Evolutionary conservation across 2,113 vertebrate species (phyloP).

Genomic region (Cololabis saira): DNA sequence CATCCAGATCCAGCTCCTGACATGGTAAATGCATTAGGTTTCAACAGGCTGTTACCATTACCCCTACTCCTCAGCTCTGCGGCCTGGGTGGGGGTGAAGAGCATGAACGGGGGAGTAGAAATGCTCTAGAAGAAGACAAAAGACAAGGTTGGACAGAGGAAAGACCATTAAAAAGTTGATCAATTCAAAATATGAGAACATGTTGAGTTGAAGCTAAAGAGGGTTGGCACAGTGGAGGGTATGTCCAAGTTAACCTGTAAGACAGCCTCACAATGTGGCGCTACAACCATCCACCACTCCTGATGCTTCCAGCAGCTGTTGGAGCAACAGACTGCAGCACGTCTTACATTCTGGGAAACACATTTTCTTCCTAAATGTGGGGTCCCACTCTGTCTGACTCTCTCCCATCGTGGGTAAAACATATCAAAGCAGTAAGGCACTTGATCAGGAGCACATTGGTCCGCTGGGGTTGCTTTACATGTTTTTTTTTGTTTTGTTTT

Average conservation of each 20-base stretch:
- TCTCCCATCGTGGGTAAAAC: no score
- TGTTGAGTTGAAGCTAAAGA: constrained; percentile 37
- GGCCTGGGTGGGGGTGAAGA: constrained; percentile 3
- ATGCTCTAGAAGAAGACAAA: not conserved
- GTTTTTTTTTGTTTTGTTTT: no score
- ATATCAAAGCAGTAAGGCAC: no score
- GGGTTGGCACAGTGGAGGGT: constrained; percentile 23
- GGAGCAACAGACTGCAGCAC: constrained; percentile 7
- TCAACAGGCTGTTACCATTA: constrained; percentile 9
- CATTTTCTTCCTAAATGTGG: constrained; percentile 66
- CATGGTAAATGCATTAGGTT: constrained; percentile 66
- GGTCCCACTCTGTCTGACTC: constrained; percentile 20
- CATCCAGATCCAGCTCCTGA: constrained; percentile 55
- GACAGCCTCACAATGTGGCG: constrained; percentile 23
- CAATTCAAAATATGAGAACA: constrained; percentile 12
- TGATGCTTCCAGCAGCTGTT: constrained; percentile 79
- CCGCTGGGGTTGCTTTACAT: no score
- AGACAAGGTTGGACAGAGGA: not conserved
- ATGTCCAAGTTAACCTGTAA: constrained; percentile 38
- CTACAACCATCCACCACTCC: constrained; percentile 14
- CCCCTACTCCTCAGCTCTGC: constrained; percentile 32
- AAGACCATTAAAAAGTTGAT: not conserved
- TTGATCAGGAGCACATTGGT: no score
- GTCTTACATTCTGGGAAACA: constrained; percentile 66
- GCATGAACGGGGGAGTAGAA: constrained; percentile 1